Percentiles rank a stretch among this genome's conserved stretches.
Conservation (phyloP, 1,140 invertebrate genomes). For the Lepidostoma basale region DNA sequence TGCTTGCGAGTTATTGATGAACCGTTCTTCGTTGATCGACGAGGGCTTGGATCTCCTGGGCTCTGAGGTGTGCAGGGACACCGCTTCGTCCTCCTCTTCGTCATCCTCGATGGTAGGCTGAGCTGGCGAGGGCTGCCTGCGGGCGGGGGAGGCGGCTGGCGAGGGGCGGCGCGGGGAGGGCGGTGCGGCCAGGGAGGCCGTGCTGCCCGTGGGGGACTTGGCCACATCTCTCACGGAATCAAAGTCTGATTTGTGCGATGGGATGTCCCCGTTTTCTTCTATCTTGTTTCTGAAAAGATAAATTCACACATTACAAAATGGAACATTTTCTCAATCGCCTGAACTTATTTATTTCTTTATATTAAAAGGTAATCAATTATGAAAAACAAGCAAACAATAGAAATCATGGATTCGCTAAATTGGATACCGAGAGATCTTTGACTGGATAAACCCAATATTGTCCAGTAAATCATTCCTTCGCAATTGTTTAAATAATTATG, state of each 20-base stretch:
- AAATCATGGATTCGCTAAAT: too few relatives aligned
- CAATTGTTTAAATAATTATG: too few relatives aligned
- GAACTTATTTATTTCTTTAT: too few relatives aligned
- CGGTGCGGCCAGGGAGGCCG: constrained; percentile 1
- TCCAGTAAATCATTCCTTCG: too few relatives aligned
- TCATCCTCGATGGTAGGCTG: constrained; percentile 3
- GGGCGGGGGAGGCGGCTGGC: not conserved
- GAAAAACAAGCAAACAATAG: too few relatives aligned
- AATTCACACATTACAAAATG: too few relatives aligned
- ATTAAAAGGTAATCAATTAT: too few relatives aligned
- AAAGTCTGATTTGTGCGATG: constrained; percentile 36
- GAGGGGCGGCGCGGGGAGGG: not conserved
- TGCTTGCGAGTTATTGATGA: constrained; percentile 29
- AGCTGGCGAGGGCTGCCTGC: not conserved
- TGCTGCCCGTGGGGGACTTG: constrained; percentile 23
- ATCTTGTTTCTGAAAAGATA: constrained; percentile 41
- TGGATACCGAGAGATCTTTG: too few relatives aligned
- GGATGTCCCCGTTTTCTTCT: constrained; percentile 36
- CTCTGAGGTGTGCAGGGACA: not conserved
- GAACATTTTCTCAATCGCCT: too few relatives aligned
- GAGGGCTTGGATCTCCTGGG: constrained; percentile 16
- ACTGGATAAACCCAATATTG: too few relatives aligned
- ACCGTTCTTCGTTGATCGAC: constrained; percentile 25
- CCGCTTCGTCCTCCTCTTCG: constrained; percentile 18
- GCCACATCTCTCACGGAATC: constrained; percentile 19